Percentiles rank a stretch among this genome's conserved stretches.
Evolutionary conservation across 2,888 invertebrate genomes (phyloP).

Genomic region (Meteorus colon): DNA sequence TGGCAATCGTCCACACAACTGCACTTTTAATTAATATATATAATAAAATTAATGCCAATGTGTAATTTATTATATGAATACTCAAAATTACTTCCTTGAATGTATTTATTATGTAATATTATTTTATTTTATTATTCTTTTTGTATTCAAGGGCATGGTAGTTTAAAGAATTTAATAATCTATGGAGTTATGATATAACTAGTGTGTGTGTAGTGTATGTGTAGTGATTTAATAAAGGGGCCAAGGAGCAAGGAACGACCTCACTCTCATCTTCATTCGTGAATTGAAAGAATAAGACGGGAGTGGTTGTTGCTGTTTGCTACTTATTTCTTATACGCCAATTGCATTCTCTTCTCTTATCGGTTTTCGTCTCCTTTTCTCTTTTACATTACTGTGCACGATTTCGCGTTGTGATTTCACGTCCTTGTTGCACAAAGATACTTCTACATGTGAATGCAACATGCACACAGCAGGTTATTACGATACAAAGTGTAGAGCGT

Average conservation of each 20-base stretch:
- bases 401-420: background rate
- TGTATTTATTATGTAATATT: constrained; percentile 1
- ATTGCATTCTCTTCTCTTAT: constrained; percentile 6
- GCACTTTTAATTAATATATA: constrained; percentile 6
- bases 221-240: constrained; percentile 37
- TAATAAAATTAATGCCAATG: background rate
- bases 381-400: background rate
- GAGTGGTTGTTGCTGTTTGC: constrained; percentile 26
- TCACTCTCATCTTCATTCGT: constrained; percentile 43
- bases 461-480: constrained; percentile 31
- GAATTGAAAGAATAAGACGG: background rate
- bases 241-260: constrained; percentile 43
- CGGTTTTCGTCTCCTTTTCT: background rate
- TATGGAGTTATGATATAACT: constrained; percentile 33
- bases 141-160: constrained; percentile 30
- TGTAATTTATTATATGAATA: background rate
- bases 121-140: background rate
- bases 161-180: constrained; percentile 32
- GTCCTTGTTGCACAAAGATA: background rate
- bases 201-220: background rate
- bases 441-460: constrained; percentile 14
- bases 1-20: constrained; percentile 44
- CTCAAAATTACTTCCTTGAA: background rate
- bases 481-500: constrained; percentile 12
- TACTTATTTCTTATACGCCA: background rate